phyloP scores from a whole-genome alignment of 1,140 invertebrate species.

The Panulirus ornatus region DNA sequence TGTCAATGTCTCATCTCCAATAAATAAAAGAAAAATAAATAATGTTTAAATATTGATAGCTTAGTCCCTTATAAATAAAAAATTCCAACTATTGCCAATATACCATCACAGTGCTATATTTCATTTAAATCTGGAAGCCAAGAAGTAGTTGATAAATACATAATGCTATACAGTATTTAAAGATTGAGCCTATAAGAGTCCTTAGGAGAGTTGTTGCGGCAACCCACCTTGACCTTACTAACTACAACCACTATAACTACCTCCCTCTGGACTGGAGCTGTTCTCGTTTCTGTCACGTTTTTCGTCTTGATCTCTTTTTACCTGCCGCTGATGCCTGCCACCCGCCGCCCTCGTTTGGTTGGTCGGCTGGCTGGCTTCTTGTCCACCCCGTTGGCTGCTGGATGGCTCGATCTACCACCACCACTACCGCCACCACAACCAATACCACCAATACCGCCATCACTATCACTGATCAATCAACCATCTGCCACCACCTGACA shows the following conservation, averaged over 20 bases:
- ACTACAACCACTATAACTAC: conserved; percentile 67
- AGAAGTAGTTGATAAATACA: conserved; percentile 60
- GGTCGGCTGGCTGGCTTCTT: conserved; percentile 69
- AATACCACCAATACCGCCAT: conserved; percentile 40
- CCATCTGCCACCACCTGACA: conserved; percentile 46
- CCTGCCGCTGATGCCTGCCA: conserved; percentile 72
- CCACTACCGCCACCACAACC: conserved; percentile 60
- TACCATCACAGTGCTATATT: conserved; percentile 49
- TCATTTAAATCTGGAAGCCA: conserved; percentile 65
- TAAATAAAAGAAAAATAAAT: conserved; percentile 68
- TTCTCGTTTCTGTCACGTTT: conserved; percentile 72
- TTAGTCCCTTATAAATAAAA: conserved; percentile 63
- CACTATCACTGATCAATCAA: conserved; percentile 18
- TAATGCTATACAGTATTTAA: conserved; percentile 60
- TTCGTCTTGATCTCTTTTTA: conserved; percentile 72
- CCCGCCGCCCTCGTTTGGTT: conserved; percentile 64
- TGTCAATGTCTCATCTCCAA: conserved; percentile 41
- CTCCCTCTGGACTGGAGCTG: conserved; percentile 71
- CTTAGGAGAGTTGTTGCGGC: conserved; percentile 71
- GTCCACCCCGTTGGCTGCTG: conserved; percentile 72
- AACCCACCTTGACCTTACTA: conserved; percentile 59
- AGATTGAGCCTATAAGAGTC: conserved; percentile 70
- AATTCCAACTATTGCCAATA: conserved; percentile 47
- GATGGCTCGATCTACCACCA: conserved; percentile 73
- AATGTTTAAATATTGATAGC: conserved; percentile 65